Percentiles rank a stretch among this genome's conserved stretches.
phyloP scores from a whole-genome alignment of 1,140 invertebrate genomes.

The Drosophila murphyi region DNA sequence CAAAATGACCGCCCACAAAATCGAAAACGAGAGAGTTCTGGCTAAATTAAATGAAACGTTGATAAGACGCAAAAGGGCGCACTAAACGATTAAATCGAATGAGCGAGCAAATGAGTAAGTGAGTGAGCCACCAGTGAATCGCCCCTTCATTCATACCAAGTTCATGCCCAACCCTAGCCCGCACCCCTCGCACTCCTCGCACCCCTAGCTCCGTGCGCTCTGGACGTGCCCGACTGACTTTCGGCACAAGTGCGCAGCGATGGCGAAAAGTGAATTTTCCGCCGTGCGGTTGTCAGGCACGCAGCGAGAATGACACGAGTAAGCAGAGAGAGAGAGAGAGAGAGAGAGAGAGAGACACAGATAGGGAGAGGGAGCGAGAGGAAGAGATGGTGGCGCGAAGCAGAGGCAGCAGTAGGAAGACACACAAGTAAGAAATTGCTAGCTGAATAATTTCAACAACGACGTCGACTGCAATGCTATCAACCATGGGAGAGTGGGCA shows the following conservation, averaged over 20 bases:
- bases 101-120: slow-evolving; percentile 76
- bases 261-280: slow-evolving; percentile 82
- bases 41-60: slow-evolving; percentile 81
- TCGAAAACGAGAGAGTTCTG: slow-evolving; percentile 57
- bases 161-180: not conserved
- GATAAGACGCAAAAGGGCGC: slow-evolving; percentile 81
- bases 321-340: not conserved
- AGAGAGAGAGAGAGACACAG: slow-evolving; percentile 32
- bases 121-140: slow-evolving; percentile 25
- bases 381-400: not conserved
- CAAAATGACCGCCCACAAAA: slow-evolving; percentile 32
- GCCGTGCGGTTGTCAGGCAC: slow-evolving; percentile 70
- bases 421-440: slow-evolving; percentile 58
- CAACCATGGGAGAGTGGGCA: slow-evolving; percentile 19
- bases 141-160: slow-evolving; percentile 30
- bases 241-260: slow-evolving; percentile 80
- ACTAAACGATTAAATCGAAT: slow-evolving; percentile 82
- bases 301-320: slow-evolving; percentile 46
- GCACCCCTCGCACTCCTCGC: slow-evolving; percentile 11
- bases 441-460: slow-evolving; percentile 65
- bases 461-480: slow-evolving; percentile 13
- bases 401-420: not conserved
- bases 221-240: slow-evolving; percentile 79
- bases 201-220: slow-evolving; percentile 24
- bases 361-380: not conserved